These are phyloP conservation scores for Ruditapes philippinarum DNA, from an alignment of 1,140 invertebrate genomes.

Conservation along the genomic window DNA sequence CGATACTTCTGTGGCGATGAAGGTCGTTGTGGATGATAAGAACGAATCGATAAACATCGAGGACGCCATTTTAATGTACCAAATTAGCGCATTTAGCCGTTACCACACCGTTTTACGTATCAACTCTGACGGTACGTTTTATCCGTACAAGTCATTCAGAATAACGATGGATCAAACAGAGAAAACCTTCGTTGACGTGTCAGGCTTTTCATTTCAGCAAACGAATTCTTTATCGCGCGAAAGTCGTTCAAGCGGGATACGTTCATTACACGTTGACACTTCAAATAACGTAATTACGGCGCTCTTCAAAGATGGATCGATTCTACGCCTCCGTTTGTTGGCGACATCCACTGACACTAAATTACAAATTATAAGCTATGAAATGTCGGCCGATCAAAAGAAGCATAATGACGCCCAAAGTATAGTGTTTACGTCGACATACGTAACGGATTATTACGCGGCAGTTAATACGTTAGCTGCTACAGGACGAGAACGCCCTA, in stretches of 20 bases:
- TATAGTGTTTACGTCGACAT: constrained; percentile 43
- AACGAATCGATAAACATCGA: background rate
- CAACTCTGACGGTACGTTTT: background rate
- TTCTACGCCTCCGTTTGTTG: constrained; percentile 6
- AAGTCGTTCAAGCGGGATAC: background rate
- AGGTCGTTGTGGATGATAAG: background rate
- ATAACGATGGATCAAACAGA: constrained; percentile 1
- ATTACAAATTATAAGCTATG: constrained; percentile 10
- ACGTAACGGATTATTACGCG: constrained; percentile 18
- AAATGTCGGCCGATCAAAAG: background rate
- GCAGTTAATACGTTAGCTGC: constrained; percentile 36
- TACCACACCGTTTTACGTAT: constrained; percentile 52
- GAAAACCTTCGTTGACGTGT: constrained; percentile 6
- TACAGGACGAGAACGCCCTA: background rate
- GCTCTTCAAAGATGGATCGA: constrained; percentile 33
- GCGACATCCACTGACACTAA: constrained; percentile 17
- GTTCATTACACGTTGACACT: constrained; percentile 13
- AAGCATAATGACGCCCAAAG: background rate
- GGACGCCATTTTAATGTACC: constrained; percentile 33
- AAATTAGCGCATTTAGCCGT: constrained; percentile 1
- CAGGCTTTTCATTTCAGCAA: constrained; percentile 20
- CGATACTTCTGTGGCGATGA: constrained; percentile 11
- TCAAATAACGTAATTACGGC: background rate
- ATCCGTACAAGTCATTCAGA: constrained; percentile 53
- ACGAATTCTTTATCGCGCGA: background rate